Conservation (phyloP, 2,797 vertebrate species). For the Linurgus olivaceus region DNA sequence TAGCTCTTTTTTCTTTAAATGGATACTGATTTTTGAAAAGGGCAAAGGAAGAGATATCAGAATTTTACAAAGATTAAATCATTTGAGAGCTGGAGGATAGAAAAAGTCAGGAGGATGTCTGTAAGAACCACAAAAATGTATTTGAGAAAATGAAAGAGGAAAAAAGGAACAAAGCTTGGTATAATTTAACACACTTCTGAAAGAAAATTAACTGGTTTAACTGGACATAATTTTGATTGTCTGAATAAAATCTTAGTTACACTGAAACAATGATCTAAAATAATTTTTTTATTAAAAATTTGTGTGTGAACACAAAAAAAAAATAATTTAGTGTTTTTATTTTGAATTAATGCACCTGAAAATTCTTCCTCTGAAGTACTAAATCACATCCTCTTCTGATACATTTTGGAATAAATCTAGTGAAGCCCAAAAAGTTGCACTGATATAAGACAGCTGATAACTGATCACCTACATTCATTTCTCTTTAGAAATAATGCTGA, state of each 20-base stretch:
- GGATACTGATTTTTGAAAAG: neutral
- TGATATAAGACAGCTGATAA: neutral
- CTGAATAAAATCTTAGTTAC: neutral
- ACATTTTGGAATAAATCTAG: neutral
- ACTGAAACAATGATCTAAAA: neutral
- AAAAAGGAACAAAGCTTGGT: neutral
- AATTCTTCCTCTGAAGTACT: neutral
- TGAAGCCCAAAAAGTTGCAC: neutral
- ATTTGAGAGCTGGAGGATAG: neutral
- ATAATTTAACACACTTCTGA: neutral
- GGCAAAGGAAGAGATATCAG: neutral
- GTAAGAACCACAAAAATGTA: neutral
- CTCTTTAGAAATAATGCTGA: neutral
- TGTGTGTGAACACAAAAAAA: accelerated
- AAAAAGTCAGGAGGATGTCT: neutral
- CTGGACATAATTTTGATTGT: neutral
- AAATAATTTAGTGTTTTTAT: neutral
- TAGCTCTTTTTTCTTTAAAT: neutral
- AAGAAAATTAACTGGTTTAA: neutral
- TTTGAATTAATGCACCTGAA: neutral
- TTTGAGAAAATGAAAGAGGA: neutral
- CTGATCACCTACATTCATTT: neutral
- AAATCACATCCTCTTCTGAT: neutral
- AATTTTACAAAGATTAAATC: neutral
- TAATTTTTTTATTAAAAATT: neutral